Evolutionary conservation across 2,113 vertebrate species (phyloP), one percentile per base, ranked within the genome.

Genomic region (Lepus americanus): DNA sequence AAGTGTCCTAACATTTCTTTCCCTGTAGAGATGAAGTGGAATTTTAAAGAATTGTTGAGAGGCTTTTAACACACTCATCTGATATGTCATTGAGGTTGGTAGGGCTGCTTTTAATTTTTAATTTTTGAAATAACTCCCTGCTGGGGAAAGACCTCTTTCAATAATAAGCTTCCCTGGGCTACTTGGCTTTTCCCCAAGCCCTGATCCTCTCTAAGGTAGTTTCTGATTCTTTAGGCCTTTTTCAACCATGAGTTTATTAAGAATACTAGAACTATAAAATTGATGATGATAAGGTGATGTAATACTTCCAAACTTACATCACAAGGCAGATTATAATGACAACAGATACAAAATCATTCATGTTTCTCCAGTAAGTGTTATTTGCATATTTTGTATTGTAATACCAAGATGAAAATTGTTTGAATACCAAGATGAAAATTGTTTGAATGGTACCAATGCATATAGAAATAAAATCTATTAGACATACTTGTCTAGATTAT

Each of bases 51-150:
- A 64, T 33, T 92, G 33, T 87, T 89, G 85, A 51, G 12, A 94
- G 22, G 49, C 79, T 33, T 89, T 89, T 95, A 95, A 86, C 29
- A 89, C 6, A 79, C 13, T 79, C 22, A 89, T 69, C 12, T 88
- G 33, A 67, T 63, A 51, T 53, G 59, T 89, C 36, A 81, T 69
- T 88, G 89, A 67, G 33, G 27, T 93, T 95, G 78, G 11, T 77
- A 53, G 89, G 23, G 36, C 82, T 89, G 53, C 36, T 70, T 95
- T 96, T 87, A 89, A 74, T 94, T 66, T 92, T 80, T 87, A 91
- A 90, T 63, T 89, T 44, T 27, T 80, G 44, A 95, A 95, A 74
- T 91, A 53, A 69, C 89, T 70, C 33, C 76, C 76, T 80, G 67
- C 5, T 91, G 74, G 13, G 39, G 49, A 79, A 31, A 88, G 31